Percentiles rank a stretch among this genome's conserved stretches.
phyloP scores from a whole-genome alignment of 1,140 invertebrate genomes.

The Papilio aristodemus region DNA sequence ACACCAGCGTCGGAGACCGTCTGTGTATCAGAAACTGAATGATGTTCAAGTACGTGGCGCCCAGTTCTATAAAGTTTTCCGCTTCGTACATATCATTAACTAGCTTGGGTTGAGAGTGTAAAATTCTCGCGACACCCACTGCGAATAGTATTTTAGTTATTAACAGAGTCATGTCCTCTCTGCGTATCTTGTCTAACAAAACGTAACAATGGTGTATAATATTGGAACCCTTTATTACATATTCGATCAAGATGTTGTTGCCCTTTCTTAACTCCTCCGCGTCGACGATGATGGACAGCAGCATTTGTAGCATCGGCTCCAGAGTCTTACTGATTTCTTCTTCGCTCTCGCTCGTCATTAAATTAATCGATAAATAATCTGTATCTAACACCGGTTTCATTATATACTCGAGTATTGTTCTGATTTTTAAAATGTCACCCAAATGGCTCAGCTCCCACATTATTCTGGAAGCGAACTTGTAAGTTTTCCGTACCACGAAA shows the following conservation, averaged over 20 bases:
- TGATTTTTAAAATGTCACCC: slow-evolving; percentile 49
- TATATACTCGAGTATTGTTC: slow-evolving; percentile 50
- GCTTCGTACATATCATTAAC: slow-evolving; percentile 45
- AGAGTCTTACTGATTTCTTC: slow-evolving; percentile 53
- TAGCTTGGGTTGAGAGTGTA: slow-evolving; percentile 49
- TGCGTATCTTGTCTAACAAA: slow-evolving; percentile 52
- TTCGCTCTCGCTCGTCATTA: slow-evolving; percentile 60
- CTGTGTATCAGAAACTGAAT: slow-evolving; percentile 53
- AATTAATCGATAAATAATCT: slow-evolving; percentile 51
- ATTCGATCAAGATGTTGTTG: slow-evolving; percentile 49
- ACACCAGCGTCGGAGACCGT: slow-evolving; percentile 45
- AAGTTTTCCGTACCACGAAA: slow-evolving; percentile 64
- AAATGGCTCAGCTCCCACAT: slow-evolving; percentile 64
- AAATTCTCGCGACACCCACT: slow-evolving; percentile 53
- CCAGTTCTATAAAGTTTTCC: slow-evolving; percentile 61
- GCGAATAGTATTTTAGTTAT: slow-evolving; percentile 57
- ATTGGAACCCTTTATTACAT: slow-evolving; percentile 52
- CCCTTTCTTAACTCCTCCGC: slow-evolving; percentile 45
- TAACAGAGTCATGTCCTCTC: slow-evolving; percentile 50
- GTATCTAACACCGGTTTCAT: slow-evolving; percentile 51
- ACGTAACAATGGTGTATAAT: slow-evolving; percentile 49
- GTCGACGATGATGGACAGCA: slow-evolving; percentile 51
- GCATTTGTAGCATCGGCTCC: slow-evolving; percentile 62
- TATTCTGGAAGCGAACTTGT: slow-evolving; percentile 64
- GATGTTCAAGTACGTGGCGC: slow-evolving; percentile 61